Percentiles rank a stretch among this genome's conserved stretches.
These are phyloP conservation scores for Delichon dasypus DNA, from an alignment of 2,797 vertebrate species.

Conservation along the genomic window DNA sequence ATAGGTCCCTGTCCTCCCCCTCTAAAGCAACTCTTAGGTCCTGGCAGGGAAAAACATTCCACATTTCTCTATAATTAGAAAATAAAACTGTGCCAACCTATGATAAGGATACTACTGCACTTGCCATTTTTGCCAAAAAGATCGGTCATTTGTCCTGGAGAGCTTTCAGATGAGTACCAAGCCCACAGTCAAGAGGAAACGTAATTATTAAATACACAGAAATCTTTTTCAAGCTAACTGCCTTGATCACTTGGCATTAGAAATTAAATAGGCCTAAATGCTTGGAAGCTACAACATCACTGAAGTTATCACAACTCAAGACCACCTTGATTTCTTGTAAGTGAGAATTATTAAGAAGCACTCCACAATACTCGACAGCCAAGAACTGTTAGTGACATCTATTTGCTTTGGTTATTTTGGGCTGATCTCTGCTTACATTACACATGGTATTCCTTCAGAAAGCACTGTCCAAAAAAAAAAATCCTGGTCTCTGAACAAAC, in stretches of 20 bases:
- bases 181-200: neutral
- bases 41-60: too few species aligned
- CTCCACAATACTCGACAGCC: accelerated
- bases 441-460: neutral
- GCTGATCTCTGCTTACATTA: neutral
- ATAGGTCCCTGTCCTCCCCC: too few species aligned
- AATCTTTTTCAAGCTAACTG: neutral
- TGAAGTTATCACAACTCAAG: neutral
- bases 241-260: neutral
- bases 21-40: too few species aligned
- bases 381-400: neutral
- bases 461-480: neutral
- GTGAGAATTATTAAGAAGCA: neutral
- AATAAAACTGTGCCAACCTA: too few species aligned
- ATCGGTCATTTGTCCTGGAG: neutral
- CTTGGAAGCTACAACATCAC: neutral
- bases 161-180: neutral
- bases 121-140: neutral
- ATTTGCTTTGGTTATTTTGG: neutral
- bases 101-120: neutral
- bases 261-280: neutral
- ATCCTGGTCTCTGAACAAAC: neutral
- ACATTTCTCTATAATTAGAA: too few species aligned
- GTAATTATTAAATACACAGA: neutral
- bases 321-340: neutral